Conservation (phyloP, 1,140 invertebrate genomes). For the Drosophila nebulosa region DNA sequence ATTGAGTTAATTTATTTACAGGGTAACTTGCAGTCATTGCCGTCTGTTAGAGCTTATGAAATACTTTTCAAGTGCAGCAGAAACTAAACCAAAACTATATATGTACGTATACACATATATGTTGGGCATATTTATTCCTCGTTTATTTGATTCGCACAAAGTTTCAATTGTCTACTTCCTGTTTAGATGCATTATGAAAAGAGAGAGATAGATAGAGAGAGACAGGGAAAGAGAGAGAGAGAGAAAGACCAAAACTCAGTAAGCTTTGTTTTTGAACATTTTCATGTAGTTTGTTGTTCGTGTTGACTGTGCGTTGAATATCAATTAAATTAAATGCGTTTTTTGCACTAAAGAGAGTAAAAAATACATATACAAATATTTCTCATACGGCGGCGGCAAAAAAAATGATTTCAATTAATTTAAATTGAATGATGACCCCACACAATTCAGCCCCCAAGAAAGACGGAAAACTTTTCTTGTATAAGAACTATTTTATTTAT, state of each 20-base stretch:
- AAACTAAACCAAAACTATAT: neutral
- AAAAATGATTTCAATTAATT: conserved; percentile 79
- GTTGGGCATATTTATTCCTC: neutral
- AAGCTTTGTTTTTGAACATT: neutral
- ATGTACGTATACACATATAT: neutral
- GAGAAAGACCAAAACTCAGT: neutral
- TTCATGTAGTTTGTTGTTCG: neutral
- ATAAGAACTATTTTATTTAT: neutral
- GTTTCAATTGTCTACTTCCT: conserved; percentile 37
- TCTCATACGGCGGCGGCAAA: conserved; percentile 37
- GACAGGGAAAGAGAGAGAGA: neutral
- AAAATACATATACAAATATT: conserved; percentile 13
- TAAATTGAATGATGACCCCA: conserved; percentile 80
- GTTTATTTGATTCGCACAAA: conserved; percentile 39
- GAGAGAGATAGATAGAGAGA: neutral
- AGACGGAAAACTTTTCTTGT: neutral
- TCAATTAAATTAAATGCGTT: conserved; percentile 69
- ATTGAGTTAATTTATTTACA: neutral
- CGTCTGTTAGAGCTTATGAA: neutral
- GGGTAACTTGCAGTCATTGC: neutral
- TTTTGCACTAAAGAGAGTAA: conserved; percentile 36
- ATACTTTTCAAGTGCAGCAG: neutral
- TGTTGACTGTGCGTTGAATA: conserved; percentile 48
- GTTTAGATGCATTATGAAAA: conserved; percentile 22
- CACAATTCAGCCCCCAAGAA: conserved; percentile 48